phyloP scores from a whole-genome alignment of 2,113 vertebrate genomes.

The Cricetomys ansorgei region DNA sequence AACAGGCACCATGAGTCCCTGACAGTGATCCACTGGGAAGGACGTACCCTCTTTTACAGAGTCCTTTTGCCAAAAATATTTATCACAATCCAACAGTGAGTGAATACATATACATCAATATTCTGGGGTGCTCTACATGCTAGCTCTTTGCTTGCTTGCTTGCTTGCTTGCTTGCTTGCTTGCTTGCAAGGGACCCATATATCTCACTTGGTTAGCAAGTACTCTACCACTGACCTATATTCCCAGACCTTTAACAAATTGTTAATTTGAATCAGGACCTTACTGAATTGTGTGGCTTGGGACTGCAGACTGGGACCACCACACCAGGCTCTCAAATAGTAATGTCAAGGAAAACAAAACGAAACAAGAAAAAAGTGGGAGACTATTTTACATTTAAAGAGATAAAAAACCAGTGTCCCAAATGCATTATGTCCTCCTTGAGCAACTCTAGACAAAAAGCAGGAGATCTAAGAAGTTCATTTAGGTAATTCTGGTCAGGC shows the following conservation, averaged over 20 bases:
- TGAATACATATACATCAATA: not conserved
- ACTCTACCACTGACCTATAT: not conserved
- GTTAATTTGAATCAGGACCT: not conserved
- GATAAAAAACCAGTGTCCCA: not conserved
- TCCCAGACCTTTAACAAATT: not conserved
- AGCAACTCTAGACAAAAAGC: not conserved
- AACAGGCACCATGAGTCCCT: not conserved
- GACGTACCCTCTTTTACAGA: not conserved
- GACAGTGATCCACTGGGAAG: not conserved
- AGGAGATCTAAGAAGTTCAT: not conserved
- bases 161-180: not conserved
- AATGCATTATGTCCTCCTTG: not conserved
- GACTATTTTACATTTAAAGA: not conserved
- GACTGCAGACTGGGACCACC: not conserved
- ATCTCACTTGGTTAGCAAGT: not conserved
- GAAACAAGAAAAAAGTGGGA: not conserved
- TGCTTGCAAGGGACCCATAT: not conserved
- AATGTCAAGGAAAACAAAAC: not conserved
- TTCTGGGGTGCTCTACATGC: not conserved
- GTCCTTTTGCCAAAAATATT: not conserved
- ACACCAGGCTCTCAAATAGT: not conserved
- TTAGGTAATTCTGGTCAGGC: not conserved
- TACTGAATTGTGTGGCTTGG: not conserved
- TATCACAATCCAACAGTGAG: not conserved
- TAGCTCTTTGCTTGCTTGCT: not conserved